Evolutionary conservation across 2,888 invertebrate genomes (phyloP).

Genomic region (Eubasilissa splendida): DNA sequence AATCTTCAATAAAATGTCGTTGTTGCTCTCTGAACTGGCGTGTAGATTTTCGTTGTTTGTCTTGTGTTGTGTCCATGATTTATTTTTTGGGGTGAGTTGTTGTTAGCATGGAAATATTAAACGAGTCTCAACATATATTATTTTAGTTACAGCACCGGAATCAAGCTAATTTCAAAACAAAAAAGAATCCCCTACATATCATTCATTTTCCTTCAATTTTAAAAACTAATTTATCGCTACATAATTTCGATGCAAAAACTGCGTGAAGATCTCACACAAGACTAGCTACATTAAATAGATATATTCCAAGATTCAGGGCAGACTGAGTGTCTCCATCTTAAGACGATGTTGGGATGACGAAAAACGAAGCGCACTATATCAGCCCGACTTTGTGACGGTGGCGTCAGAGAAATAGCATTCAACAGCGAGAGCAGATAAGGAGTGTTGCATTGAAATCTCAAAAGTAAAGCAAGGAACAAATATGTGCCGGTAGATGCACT

Average conservation of each 20-base stretch:
- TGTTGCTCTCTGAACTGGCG: too few relatives aligned
- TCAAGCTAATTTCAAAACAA: too few relatives aligned
- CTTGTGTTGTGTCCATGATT: too few relatives aligned
- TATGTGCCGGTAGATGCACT: constrained; percentile 9
- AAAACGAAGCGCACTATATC: constrained; percentile 29
- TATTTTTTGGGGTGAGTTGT: too few relatives aligned
- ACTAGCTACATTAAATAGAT: background rate
- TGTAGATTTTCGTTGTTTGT: too few relatives aligned
- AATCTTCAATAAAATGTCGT: too few relatives aligned
- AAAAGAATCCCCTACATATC: too few relatives aligned
- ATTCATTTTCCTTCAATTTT: too few relatives aligned
- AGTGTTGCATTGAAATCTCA: constrained; percentile 41
- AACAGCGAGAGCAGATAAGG: constrained; percentile 40
- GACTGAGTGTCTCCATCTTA: background rate
- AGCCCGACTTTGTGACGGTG: constrained; percentile 34
- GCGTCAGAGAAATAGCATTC: constrained; percentile 49
- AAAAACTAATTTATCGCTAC: too few relatives aligned
- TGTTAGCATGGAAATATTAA: too few relatives aligned
- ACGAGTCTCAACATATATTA: too few relatives aligned
- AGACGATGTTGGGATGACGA: background rate
- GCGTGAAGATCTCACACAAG: background rate
- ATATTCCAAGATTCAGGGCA: background rate
- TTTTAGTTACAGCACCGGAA: too few relatives aligned
- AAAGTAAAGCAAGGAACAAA: constrained; percentile 13
- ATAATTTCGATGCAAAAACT: background rate